These are phyloP conservation scores for Argyresthia goedartella DNA, from an alignment of 2,888 invertebrate genomes.

Conservation along the genomic window DNA sequence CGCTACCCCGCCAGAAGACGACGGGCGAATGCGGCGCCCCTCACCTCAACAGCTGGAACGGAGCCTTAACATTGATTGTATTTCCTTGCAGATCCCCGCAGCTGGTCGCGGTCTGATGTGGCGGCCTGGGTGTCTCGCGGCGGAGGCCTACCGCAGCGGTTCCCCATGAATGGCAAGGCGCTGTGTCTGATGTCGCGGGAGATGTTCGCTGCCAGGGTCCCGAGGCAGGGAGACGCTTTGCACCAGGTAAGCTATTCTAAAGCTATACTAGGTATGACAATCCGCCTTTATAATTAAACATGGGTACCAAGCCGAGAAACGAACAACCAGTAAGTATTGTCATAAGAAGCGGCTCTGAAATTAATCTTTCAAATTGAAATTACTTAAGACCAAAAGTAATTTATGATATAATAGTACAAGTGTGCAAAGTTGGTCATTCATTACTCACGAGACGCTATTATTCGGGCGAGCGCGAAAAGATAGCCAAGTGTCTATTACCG, in stretches of 20 bases:
- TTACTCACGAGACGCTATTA: too few relatives aligned
- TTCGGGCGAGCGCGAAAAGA: too few relatives aligned
- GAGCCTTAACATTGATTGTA: too few relatives aligned
- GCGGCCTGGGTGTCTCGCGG: slow-evolving; percentile 75
- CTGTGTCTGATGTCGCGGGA: slow-evolving; percentile 82
- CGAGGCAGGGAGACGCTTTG: slow-evolving; percentile 75
- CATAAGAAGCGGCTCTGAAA: too few relatives aligned
- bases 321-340: background rate
- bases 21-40: too few relatives aligned
- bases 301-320: background rate
- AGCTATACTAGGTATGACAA: slow-evolving; percentile 34
- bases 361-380: too few relatives aligned
- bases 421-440: too few relatives aligned
- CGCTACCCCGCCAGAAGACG: too few relatives aligned
- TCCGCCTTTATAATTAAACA: background rate
- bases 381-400: too few relatives aligned
- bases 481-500: too few relatives aligned
- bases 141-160: slow-evolving; percentile 73
- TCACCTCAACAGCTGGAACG: too few relatives aligned
- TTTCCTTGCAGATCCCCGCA: slow-evolving; percentile 79
- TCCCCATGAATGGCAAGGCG: slow-evolving; percentile 86
- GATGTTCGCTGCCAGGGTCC: slow-evolving; percentile 81
- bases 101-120: slow-evolving; percentile 79
- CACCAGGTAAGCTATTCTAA: slow-evolving; percentile 71
- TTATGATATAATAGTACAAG: too few relatives aligned